These are phyloP conservation scores for Drosophila quasianomalipes DNA, from an alignment of 2,888 invertebrate species.

Conservation along the genomic window DNA sequence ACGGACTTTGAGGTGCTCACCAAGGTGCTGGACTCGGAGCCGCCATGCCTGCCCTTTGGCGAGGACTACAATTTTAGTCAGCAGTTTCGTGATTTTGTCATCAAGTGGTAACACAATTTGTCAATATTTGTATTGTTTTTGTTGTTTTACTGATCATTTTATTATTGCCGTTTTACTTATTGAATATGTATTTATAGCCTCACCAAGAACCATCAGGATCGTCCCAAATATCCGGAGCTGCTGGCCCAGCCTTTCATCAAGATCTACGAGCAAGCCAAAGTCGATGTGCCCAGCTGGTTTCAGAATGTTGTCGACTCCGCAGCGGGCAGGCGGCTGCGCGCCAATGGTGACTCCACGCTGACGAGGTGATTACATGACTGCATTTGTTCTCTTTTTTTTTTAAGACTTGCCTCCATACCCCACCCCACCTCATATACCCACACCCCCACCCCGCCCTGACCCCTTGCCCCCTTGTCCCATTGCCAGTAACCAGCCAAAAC, in stretches of 20 bases:
- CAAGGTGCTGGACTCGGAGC: slow-evolving; percentile 95
- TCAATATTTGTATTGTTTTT: background rate
- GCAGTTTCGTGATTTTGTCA: slow-evolving; percentile 96
- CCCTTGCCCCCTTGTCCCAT: background rate
- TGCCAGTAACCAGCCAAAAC: background rate
- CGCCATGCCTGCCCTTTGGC: slow-evolving; percentile 93
- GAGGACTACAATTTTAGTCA: slow-evolving; percentile 89
- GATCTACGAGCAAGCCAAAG: slow-evolving; percentile 90
- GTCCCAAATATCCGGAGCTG: slow-evolving; percentile 97
- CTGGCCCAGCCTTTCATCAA: slow-evolving; percentile 95
- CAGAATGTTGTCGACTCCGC: slow-evolving; percentile 87
- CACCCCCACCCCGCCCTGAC: background rate
- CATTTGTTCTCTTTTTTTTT: background rate
- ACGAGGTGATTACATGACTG: slow-evolving; percentile 76
- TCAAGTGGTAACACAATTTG: slow-evolving; percentile 90
- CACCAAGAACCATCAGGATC: slow-evolving; percentile 95
- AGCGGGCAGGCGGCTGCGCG: slow-evolving; percentile 81
- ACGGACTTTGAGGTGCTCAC: slow-evolving; percentile 99
- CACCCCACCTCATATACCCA: slow-evolving; percentile 5
- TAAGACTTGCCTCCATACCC: background rate
- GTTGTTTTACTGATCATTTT: background rate
- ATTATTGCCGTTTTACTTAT: background rate
- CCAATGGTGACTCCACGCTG: slow-evolving; percentile 77
- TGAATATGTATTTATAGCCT: slow-evolving; percentile 87
- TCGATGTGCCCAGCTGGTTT: slow-evolving; percentile 95